Evolutionary conservation across 2,888 invertebrate species (phyloP).

Genomic region (Notocelia uddmanniana): DNA sequence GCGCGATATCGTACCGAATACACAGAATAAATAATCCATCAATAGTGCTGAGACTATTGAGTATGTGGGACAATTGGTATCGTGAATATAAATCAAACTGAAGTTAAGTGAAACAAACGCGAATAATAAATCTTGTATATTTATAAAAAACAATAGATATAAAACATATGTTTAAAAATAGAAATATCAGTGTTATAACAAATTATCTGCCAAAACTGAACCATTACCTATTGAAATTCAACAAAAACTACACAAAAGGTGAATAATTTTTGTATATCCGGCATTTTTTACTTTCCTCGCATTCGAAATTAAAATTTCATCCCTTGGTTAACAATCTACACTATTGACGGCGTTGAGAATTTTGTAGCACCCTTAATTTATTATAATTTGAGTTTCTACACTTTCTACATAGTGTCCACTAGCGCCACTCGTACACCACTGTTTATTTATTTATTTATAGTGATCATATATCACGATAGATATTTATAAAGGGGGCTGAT

Average conservation of each 20-base stretch:
- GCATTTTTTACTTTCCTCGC: too few relatives aligned
- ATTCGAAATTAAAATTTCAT: too few relatives aligned
- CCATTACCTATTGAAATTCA: constrained; percentile 11
- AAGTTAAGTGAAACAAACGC: not conserved
- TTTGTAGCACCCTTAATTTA: not conserved
- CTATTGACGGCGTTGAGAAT: not conserved
- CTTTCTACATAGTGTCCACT: too few relatives aligned
- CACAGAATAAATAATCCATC: not conserved
- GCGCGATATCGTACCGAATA: too few relatives aligned
- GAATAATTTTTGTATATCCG: constrained; percentile 7
- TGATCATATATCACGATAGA: too few relatives aligned
- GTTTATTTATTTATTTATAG: too few relatives aligned
- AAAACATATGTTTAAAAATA: not conserved
- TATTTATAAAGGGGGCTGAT: too few relatives aligned
- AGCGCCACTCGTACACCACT: too few relatives aligned
- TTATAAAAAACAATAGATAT: not conserved
- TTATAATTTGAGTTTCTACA: too few relatives aligned
- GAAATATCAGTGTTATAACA: constrained; percentile 1
- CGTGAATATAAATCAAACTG: not conserved
- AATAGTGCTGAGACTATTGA: not conserved
- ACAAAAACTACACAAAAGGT: not conserved
- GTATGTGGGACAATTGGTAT: not conserved
- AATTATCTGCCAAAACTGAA: constrained; percentile 5
- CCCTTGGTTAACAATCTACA: too few relatives aligned
- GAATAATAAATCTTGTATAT: constrained; percentile 19